Conservation (phyloP, 2,888 invertebrate genomes). For the Iselma pallidipennis region DNA sequence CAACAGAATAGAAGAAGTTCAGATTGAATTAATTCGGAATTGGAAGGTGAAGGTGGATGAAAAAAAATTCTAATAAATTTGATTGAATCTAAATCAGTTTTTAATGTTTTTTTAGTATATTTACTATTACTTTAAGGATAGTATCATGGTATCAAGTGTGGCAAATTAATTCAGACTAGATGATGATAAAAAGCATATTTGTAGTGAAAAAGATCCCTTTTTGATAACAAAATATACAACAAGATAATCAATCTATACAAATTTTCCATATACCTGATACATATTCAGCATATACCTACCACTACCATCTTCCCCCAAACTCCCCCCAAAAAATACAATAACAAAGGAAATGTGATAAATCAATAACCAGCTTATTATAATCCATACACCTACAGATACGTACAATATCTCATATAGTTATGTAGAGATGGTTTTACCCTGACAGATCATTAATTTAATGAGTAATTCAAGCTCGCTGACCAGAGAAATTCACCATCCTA, state of each 20-base stretch:
- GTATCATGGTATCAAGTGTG: no score
- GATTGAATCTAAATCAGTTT: neutral
- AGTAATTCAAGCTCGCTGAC: conserved; percentile 18
- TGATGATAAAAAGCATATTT: no score
- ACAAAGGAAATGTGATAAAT: neutral
- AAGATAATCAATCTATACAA: no score
- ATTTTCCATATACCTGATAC: no score
- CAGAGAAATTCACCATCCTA: conserved; percentile 11
- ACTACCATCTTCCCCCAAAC: neutral
- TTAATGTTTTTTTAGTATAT: no score
- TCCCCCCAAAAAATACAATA: neutral
- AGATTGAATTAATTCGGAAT: neutral
- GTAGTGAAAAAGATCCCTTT: no score
- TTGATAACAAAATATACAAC: no score
- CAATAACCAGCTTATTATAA: conserved; percentile 1
- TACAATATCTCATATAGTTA: neutral
- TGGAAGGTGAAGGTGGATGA: neutral
- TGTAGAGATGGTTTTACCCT: conserved; percentile 11
- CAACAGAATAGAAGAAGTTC: neutral
- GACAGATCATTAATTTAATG: conserved; percentile 25
- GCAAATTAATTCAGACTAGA: no score
- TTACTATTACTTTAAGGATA: no score
- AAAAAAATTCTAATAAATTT: neutral
- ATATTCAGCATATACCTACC: neutral
- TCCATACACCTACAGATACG: neutral